Conservation (phyloP, 1,140 invertebrate genomes). For the Ceratina australensis region DNA sequence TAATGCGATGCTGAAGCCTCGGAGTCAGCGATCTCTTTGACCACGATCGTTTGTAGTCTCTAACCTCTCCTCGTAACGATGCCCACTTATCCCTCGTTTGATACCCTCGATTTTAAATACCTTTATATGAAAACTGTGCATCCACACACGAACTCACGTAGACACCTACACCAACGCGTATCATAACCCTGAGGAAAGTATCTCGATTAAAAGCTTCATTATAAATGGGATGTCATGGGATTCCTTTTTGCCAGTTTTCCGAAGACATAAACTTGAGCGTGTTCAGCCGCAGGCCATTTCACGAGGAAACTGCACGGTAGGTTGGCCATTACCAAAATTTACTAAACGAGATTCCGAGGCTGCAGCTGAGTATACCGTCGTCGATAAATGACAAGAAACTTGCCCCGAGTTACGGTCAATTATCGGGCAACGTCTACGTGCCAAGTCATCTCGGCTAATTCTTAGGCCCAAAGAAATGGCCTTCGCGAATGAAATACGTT, state of each 20-base stretch:
- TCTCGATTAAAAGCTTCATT: no score
- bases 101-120: not conserved
- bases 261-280: no score
- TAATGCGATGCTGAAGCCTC: no score
- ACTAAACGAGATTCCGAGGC: not conserved
- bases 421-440: not conserved
- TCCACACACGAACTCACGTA: not conserved
- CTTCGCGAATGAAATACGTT: no score
- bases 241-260: no score
- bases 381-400: constrained; percentile 16
- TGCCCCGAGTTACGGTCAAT: not conserved
- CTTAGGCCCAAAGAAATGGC: no score
- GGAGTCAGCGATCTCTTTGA: no score
- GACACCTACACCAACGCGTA: no score
- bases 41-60: not conserved
- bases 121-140: not conserved
- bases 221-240: no score
- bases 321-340: constrained; percentile 11
- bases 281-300: not conserved
- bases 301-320: constrained; percentile 40
- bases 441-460: not conserved
- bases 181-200: no score
- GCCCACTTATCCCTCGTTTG: not conserved
- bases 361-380: not conserved
- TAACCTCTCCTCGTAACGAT: not conserved